Conservation (phyloP, 1,140 invertebrate genomes). For the Drosophila willistoni region DNA sequence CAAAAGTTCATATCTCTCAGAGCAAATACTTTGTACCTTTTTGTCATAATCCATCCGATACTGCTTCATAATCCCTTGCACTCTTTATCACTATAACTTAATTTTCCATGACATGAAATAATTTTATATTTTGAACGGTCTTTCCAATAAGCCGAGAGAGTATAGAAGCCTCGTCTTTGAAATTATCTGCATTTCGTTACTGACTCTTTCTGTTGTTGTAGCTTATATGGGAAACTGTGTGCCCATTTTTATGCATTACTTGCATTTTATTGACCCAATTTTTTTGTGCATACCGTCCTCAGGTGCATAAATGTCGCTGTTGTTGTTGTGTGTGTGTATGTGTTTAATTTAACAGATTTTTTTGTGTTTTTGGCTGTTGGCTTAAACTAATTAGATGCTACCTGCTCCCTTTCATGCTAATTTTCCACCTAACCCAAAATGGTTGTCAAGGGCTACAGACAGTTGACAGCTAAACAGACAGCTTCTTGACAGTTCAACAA, state of each 20-base stretch:
- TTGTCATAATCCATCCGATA: too few relatives aligned
- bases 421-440: slow-evolving; percentile 6
- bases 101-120: too few relatives aligned
- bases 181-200: neutral
- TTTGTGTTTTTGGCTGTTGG: neutral
- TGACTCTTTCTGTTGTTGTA: neutral
- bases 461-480: slow-evolving; percentile 2
- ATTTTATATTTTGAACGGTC: neutral
- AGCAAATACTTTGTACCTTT: too few relatives aligned
- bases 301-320: neutral
- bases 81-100: too few relatives aligned
- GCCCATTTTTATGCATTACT: slow-evolving; percentile 18
- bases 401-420: slow-evolving; percentile 12
- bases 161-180: neutral
- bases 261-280: slow-evolving; percentile 28
- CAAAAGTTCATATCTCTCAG: too few relatives aligned
- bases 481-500: slow-evolving; percentile 15
- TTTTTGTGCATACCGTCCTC: neutral
- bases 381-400: slow-evolving; percentile 16
- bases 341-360: neutral
- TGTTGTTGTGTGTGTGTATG: neutral
- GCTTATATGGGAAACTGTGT: neutral
- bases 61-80: too few relatives aligned
- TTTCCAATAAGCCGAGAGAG: neutral
- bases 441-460: slow-evolving; percentile 14